Evolutionary conservation across 1,140 invertebrate genomes (phyloP), one percentile per base, ranked within the genome.

Genomic region (Eulimnadia texana): DNA sequence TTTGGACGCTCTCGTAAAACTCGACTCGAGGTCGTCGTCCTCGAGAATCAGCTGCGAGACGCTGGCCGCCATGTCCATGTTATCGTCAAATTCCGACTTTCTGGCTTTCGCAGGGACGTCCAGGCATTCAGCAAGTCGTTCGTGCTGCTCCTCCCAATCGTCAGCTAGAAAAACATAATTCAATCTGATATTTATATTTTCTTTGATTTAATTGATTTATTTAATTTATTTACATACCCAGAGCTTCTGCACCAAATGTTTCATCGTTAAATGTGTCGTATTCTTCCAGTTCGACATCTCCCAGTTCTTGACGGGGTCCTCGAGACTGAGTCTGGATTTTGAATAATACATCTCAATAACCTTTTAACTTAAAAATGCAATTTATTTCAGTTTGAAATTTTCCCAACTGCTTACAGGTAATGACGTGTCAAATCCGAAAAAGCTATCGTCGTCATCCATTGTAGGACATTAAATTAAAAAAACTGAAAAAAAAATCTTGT

Each of bases 231-330:
- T n/a, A n/a, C n/a, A 67, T 66, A 61, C 66, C 63, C 51, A 80
- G 79, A 64, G 84, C 82, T 53, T n/a, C n/a, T n/a, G 80, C 79
- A 47, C 88, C 88, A 75, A 93, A 92, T 1, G 90, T 93, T 73
- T 92, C 88, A 77, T 91, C 86, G 70, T 93, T 93, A 60, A 91
- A 78, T 1, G 88, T 84, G 78, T 92, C 88, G 74, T 90, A 91
- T 64, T 87, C 86, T 67, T 90, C 88, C 47, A 86, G 84, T 62
- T 80, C 81, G 65, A 63, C 56, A 59, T 65, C 64, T 52, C 59
- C 63, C 16, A 20, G 49, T 13, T 63, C 58, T 53, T 62, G 56
- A 19, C 51, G 27, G 11, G 55, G 57, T 2, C 56, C 25, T 28
- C 29, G 33, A 42, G 33, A 42, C 6, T 42, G 33, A 16, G 33